Conservation (phyloP, 2,888 invertebrate species). For the Drosophila antonietae region DNA sequence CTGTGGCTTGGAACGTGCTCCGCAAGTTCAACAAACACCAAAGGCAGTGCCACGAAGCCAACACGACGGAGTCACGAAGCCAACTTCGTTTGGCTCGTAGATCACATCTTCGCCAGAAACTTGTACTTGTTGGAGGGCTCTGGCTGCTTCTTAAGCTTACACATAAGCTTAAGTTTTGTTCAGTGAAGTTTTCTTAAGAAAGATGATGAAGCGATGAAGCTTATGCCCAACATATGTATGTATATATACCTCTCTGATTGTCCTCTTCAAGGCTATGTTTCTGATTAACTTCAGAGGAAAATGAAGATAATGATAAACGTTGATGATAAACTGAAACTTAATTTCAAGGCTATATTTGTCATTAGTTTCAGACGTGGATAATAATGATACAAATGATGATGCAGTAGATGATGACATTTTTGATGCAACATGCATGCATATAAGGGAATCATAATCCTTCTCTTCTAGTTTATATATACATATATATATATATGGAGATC, state of each 20-base stretch:
- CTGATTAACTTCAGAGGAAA: neutral
- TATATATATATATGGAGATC: too few relatives aligned
- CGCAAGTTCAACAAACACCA: slow-evolving; percentile 57
- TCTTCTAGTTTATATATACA: neutral
- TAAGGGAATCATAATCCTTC: neutral
- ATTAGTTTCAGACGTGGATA: neutral
- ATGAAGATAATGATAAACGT: neutral
- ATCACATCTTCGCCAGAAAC: slow-evolving; percentile 25
- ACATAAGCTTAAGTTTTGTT: neutral
- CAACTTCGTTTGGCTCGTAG: slow-evolving; percentile 38
- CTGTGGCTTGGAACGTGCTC: slow-evolving; percentile 21
- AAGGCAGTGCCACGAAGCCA: slow-evolving; percentile 11
- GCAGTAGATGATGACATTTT: neutral
- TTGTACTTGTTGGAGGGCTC: slow-evolving; percentile 17
- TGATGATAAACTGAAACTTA: neutral
- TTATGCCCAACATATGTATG: neutral
- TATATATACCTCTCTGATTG: neutral
- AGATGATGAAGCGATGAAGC: neutral
- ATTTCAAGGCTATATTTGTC: slow-evolving; percentile 1
- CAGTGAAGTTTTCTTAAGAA: neutral
- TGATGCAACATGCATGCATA: too few relatives aligned
- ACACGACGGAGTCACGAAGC: slow-evolving; percentile 1
- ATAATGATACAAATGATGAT: neutral
- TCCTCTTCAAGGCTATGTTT: slow-evolving; percentile 6
- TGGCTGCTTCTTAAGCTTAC: neutral